A percentile compares a stretch with the other conserved stretches of the same genome.
Evolutionary conservation across 2,888 invertebrate genomes (phyloP).

Genomic region (Graphium colonna): DNA sequence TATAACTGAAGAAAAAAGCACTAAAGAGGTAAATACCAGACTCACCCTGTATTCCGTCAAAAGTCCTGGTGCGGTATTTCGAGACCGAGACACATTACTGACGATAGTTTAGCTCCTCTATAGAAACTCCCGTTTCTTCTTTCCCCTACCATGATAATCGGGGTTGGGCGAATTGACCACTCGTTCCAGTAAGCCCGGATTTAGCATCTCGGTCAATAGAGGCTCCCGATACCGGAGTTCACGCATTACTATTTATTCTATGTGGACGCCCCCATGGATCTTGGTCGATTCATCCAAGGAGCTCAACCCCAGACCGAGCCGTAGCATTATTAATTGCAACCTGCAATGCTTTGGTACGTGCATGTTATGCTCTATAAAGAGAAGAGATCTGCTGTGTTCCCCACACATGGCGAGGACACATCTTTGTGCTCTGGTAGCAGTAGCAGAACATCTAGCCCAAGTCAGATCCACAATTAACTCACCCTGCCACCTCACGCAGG

Average conservation of each 20-base stretch:
- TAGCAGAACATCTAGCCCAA: slow-evolving; percentile 20
- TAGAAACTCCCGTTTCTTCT: background rate
- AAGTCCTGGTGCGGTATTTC: background rate
- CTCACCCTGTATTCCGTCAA: background rate
- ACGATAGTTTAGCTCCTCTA: background rate
- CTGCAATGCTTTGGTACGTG: slow-evolving; percentile 4
- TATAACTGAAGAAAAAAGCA: slow-evolving; percentile 9
- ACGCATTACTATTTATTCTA: slow-evolving; percentile 20
- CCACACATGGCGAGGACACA: background rate
- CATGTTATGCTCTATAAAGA: slow-evolving; percentile 3
- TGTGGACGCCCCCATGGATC: slow-evolving; percentile 26
- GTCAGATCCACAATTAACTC: slow-evolving; percentile 28
- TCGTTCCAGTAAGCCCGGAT: background rate
- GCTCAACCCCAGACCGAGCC: slow-evolving; percentile 16
- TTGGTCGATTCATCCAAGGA: slow-evolving; percentile 13
- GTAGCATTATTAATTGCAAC: slow-evolving; percentile 6
- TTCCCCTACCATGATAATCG: background rate
- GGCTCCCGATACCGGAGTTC: slow-evolving; percentile 26
- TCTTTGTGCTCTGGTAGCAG: background rate
- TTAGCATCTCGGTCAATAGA: slow-evolving; percentile 23
- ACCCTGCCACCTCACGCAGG: slow-evolving; percentile 31
- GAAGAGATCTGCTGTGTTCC: background rate
- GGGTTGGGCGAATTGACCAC: background rate
- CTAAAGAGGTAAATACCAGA: slow-evolving; percentile 5
- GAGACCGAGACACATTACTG: background rate